These are phyloP conservation scores for Cryptoprocta ferox DNA, from an alignment of 2,797 vertebrate species.

Conservation along the genomic window DNA sequence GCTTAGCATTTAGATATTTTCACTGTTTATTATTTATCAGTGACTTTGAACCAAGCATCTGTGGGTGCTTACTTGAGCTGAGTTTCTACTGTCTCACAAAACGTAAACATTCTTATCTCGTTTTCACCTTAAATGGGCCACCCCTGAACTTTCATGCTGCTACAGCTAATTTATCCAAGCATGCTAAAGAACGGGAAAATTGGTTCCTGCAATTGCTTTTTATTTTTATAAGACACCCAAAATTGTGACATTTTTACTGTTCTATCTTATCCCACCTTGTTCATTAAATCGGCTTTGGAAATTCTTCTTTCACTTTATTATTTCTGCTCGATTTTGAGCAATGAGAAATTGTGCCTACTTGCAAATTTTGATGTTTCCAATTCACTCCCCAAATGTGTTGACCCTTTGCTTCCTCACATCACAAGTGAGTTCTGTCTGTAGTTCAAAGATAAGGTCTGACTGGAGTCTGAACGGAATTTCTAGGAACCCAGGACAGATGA, in stretches of 20 bases:
- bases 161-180: not conserved
- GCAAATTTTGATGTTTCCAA: not conserved
- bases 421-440: not conserved
- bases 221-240: not conserved
- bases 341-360: not conserved
- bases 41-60: not conserved
- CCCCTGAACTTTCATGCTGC: not conserved
- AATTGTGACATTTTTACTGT: not conserved
- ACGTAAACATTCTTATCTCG: not conserved
- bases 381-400: not conserved
- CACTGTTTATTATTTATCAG: not conserved
- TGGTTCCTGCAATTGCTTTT: not conserved
- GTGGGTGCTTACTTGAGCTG: not conserved
- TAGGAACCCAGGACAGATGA: not conserved
- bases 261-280: not conserved
- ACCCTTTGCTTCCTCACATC: not conserved
- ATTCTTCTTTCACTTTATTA: not conserved
- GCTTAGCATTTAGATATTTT: constrained; percentile 14
- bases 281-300: not conserved
- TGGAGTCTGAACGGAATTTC: not conserved
- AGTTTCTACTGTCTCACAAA: constrained; percentile 3
- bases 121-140: not conserved
- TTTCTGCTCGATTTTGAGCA: not conserved
- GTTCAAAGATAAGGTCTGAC: constrained; percentile 21
- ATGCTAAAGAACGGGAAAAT: not conserved